Conservation (phyloP, 2,113 vertebrate species). For the Smithornis capensis region DNA sequence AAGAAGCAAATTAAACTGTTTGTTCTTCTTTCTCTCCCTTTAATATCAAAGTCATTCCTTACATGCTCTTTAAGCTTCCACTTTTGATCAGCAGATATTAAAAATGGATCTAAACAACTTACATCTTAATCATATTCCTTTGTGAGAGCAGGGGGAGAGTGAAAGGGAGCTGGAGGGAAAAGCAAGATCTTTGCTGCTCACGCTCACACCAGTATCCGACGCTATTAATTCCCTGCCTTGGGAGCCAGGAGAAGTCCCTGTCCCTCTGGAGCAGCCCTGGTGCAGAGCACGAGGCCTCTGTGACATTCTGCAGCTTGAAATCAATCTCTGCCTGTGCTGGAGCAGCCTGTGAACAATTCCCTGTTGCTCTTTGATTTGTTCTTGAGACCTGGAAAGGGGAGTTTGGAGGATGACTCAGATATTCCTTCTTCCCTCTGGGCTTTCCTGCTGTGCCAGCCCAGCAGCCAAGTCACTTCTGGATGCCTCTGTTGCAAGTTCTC, state of each 20-base stretch:
- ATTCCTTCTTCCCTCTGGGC: not conserved
- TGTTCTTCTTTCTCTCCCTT: conserved; percentile 41
- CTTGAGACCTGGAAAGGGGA: not conserved
- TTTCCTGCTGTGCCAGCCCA: not conserved
- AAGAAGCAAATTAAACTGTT: conserved; percentile 60
- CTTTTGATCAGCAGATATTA: conserved; percentile 53
- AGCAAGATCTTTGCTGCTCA: not conserved
- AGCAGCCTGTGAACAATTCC: not conserved
- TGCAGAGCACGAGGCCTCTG: not conserved
- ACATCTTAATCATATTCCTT: conserved; percentile 34
- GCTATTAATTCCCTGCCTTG: not conserved
- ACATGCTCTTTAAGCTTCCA: conserved; percentile 7
- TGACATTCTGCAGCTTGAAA: not conserved
- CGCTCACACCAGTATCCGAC: not conserved
- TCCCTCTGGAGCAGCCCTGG: not conserved
- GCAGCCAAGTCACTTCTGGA: not conserved
- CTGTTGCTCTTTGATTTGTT: not conserved
- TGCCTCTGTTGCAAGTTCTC: not conserved
- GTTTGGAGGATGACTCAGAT: conserved; percentile 23
- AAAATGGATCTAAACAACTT: conserved; percentile 52
- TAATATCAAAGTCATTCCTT: not conserved
- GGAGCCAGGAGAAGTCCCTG: not conserved
- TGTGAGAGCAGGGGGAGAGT: not conserved
- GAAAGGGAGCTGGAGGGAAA: not conserved
- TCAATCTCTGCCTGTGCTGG: not conserved